These are phyloP conservation scores for Porites australiensis DNA, from an alignment of 64 coral and sea anemone genomes.

Conservation along the genomic window DNA sequence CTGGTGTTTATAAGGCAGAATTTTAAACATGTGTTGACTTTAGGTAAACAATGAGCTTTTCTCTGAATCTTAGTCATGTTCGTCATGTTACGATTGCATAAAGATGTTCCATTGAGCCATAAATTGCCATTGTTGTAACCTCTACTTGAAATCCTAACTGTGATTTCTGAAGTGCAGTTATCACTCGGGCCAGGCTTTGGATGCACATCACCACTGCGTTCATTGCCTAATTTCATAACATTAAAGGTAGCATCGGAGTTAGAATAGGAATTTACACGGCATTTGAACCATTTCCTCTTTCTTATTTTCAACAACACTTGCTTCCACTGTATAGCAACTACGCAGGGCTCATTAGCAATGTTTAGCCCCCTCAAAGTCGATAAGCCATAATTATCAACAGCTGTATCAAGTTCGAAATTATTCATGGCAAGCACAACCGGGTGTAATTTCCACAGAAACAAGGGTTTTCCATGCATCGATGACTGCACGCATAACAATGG, in stretches of 20 bases:
- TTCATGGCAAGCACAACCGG: too few relatives aligned
- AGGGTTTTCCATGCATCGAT: too few relatives aligned
- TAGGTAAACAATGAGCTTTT: not conserved
- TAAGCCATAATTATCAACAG: not conserved
- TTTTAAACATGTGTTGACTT: not conserved
- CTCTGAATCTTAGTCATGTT: slow-evolving; percentile 27
- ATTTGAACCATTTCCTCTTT: slow-evolving; percentile 32
- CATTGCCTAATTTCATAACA: slow-evolving; percentile 17
- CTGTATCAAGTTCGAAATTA: not conserved
- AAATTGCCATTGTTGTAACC: slow-evolving; percentile 17
- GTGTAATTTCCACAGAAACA: too few relatives aligned
- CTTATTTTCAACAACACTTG: slow-evolving; percentile 30
- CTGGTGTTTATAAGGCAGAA: slow-evolving; percentile 8
- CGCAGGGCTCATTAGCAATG: not conserved
- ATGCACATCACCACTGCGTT: slow-evolving; percentile 33
- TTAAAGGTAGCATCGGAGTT: slow-evolving; percentile 37
- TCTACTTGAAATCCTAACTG: slow-evolving; percentile 25
- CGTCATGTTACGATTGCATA: slow-evolving; percentile 33
- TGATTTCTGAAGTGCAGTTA: slow-evolving; percentile 26
- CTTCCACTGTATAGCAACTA: slow-evolving; percentile 21
- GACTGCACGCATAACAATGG: too few relatives aligned
- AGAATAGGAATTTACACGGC: slow-evolving; percentile 18
- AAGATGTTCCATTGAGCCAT: not conserved
- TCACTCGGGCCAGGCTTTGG: slow-evolving; percentile 34
- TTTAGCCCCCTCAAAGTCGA: slow-evolving; percentile 15